Evolutionary conservation across 2,797 vertebrate species (phyloP), one percentile per base, ranked within the genome.

Genomic region (Poecilia wingei): DNA sequence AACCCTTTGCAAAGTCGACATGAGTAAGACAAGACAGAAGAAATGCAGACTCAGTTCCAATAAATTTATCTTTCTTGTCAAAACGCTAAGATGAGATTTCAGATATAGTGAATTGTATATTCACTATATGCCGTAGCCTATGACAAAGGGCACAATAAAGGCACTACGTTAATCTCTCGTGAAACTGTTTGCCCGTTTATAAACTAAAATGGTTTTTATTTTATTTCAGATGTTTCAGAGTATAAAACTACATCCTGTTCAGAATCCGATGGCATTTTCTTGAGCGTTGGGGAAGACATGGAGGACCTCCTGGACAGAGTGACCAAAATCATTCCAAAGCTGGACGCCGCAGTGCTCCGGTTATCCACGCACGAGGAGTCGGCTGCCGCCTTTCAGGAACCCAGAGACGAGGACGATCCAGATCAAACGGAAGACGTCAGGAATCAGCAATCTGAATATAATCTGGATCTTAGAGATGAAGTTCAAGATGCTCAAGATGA

Each of bases 281-380:
- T 72, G 25, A 85, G 82, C 41, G 82, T 94, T 36, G 78, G 72
- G n/a, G 86, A 92, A 12, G 92, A 94, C 41, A 2, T 94, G 3
- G 78, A 88, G 16, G 72, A 73, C 41, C 87, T 95, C 1, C 39
- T 76, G 20, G 77, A 88, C 57, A 89, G 61, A 70, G 69, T 95
- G 12, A 77, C 59, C 66, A 25, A 39, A 0, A 85, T 94, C 70
- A 79, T 71, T 33, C 57, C 20, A 4, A 91, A 84, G 64, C 73
- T 95, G 76, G 85, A 93, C 0, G n/a, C 47, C 46, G 84, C 87
- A 39, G 81, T 90, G 55, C 49, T 75, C 22, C 49, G 78, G 2
- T 69, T 85, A 10, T 53, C 74, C 43, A 36, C 46, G 25, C 78
- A 77, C 3, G 81, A 83, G 46, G 64, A 18, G 55, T 64, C 73